These are phyloP conservation scores for Aplysina aerophoba DNA, from an alignment of 37 sponge, comb jelly and placozoan species.

Conservation along the genomic window DNA sequence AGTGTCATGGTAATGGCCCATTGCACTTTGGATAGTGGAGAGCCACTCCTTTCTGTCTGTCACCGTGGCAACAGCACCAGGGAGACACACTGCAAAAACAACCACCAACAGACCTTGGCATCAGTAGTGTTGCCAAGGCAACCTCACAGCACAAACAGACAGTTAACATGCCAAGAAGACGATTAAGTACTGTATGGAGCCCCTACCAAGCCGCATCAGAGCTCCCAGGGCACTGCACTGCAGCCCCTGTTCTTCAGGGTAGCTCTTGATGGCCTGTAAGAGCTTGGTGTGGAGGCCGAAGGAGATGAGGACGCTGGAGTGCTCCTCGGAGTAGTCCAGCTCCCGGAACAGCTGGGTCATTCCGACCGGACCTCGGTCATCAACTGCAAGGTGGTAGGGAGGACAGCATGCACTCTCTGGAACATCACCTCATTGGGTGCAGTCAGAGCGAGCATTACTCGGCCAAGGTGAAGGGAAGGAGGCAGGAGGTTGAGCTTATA, in stretches of 20 bases:
- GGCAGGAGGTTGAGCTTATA: too few species aligned
- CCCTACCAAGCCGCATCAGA: background rate
- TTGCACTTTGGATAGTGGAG: constrained; percentile 5
- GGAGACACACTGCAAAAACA: too few species aligned
- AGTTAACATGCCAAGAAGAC: too few species aligned
- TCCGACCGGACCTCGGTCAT: too few species aligned
- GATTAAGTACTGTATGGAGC: background rate
- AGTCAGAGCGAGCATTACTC: too few species aligned
- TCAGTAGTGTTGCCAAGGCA: too few species aligned
- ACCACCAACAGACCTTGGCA: too few species aligned
- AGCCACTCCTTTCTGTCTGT: background rate
- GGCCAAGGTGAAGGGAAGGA: too few species aligned
- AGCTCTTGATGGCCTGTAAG: background rate
- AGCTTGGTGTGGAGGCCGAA: constrained; percentile 1
- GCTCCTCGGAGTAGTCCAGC: background rate
- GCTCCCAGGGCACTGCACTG: background rate
- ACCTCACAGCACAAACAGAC: background rate
- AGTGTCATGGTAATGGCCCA: background rate
- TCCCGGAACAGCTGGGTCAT: too few species aligned
- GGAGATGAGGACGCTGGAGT: background rate
- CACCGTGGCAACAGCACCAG: too few species aligned
- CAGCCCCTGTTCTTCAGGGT: background rate
- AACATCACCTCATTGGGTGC: too few species aligned
- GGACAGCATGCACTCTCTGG: too few species aligned
- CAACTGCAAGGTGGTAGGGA: background rate